These are phyloP conservation scores for Drosophila chauvacae DNA, from an alignment of 1,140 invertebrate genomes.

Conservation along the genomic window DNA sequence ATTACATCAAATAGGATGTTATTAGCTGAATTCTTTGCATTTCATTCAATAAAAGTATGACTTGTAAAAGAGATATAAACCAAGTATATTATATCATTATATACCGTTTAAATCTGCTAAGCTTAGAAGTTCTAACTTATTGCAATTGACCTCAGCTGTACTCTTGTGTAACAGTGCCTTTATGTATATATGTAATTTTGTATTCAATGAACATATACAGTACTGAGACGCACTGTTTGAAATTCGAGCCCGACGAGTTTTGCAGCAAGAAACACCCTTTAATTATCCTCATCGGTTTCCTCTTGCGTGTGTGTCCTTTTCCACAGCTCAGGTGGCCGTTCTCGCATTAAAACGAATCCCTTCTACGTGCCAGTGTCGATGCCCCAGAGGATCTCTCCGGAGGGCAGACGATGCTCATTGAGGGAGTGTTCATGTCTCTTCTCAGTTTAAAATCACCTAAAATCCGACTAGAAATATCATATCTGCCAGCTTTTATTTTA, in stretches of 20 bases:
- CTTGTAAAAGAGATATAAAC: too few species aligned
- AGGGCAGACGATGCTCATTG: conserved; percentile 52
- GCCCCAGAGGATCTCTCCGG: conserved; percentile 28
- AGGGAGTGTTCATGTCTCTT: conserved; percentile 4
- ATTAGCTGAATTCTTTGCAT: too few species aligned
- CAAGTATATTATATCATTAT: neutral
- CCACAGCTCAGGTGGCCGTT: conserved; percentile 30
- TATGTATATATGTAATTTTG: neutral
- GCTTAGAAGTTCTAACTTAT: neutral
- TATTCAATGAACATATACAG: neutral
- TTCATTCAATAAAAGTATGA: too few species aligned
- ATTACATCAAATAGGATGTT: neutral
- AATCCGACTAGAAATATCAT: neutral
- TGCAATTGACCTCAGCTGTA: neutral
- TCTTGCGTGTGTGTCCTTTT: conserved; percentile 16
- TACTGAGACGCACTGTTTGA: neutral
- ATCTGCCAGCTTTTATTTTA: neutral
- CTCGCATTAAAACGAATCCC: conserved; percentile 67
- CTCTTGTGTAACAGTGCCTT: neutral
- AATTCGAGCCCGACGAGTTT: conserved; percentile 34
- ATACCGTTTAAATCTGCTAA: neutral
- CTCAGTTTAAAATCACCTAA: neutral
- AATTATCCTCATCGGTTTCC: conserved; percentile 49
- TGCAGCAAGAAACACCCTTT: conserved; percentile 15
- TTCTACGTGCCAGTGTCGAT: conserved; percentile 59